Percentiles rank a stretch among this genome's conserved stretches.
These are phyloP conservation scores for Dicroscelio sp. DNA, from an alignment of 2,888 invertebrate genomes.

Conservation along the genomic window DNA sequence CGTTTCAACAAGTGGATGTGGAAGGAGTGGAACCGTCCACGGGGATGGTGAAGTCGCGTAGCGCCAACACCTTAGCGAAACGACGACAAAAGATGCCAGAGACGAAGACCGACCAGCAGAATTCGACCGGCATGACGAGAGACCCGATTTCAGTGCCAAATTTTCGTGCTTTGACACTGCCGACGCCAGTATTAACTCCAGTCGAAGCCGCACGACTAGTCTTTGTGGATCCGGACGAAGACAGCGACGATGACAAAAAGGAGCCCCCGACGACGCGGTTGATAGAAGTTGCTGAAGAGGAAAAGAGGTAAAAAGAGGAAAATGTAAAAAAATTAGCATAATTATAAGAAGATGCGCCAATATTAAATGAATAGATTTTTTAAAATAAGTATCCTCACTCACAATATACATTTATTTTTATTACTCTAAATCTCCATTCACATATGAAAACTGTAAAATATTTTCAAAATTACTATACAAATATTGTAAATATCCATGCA, in stretches of 20 bases:
- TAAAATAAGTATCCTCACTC: too few relatives aligned
- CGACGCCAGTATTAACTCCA: constrained; percentile 94
- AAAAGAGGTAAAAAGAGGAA: constrained; percentile 85
- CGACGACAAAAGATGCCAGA: constrained; percentile 89
- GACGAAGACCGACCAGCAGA: constrained; percentile 79
- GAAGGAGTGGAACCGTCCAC: constrained; percentile 90
- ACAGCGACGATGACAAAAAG: constrained; percentile 92
- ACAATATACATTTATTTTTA: too few relatives aligned
- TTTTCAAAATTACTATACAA: too few relatives aligned
- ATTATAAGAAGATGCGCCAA: too few relatives aligned
- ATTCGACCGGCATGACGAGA: constrained; percentile 91
- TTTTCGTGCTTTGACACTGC: constrained; percentile 93
- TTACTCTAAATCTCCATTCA: too few relatives aligned
- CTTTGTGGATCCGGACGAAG: constrained; percentile 94
- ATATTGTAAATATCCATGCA: too few relatives aligned
- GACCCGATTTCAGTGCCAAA: constrained; percentile 95
- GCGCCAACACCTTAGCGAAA: constrained; percentile 91
- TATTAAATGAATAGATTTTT: not conserved
- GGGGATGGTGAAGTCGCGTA: constrained; percentile 92
- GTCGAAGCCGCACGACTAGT: constrained; percentile 94
- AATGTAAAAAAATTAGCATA: too few relatives aligned
- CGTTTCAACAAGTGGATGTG: constrained; percentile 91
- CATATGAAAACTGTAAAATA: too few relatives aligned
- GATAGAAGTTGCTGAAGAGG: constrained; percentile 90
- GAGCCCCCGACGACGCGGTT: constrained; percentile 90